Evolutionary conservation across 2,113 vertebrate genomes (phyloP).

Genomic region (Tiliqua scincoides): DNA sequence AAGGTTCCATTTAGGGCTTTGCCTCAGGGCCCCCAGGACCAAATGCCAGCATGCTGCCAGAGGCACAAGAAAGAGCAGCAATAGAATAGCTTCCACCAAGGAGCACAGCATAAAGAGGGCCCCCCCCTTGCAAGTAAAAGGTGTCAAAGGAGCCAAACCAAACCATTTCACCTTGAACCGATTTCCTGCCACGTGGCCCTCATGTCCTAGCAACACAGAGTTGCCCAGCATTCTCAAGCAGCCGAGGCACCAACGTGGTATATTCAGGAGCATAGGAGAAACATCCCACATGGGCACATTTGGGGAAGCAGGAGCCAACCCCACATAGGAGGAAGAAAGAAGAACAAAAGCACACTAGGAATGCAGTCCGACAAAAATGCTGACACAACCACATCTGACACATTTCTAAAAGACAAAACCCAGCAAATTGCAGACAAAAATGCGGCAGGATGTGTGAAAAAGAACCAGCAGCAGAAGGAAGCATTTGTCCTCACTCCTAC

Average conservation of each 20-base stretch:
- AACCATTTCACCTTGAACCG: neutral
- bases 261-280: neutral
- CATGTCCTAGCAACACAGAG: too few relatives aligned
- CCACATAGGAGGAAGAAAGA: neutral
- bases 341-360: neutral
- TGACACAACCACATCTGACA: conserved; percentile 3
- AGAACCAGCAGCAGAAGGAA: neutral
- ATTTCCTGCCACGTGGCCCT: neutral
- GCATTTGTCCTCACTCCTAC: neutral
- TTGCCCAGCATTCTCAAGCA: neutral
- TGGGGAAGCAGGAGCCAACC: neutral
- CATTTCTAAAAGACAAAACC: neutral
- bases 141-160: neutral
- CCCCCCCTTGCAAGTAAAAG: neutral
- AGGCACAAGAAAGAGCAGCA: neutral
- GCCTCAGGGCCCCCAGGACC: too few relatives aligned
- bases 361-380: conserved; percentile 7
- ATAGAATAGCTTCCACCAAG: neutral
- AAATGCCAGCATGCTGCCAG: neutral
- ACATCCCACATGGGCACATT: neutral
- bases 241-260: neutral
- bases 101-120: neutral
- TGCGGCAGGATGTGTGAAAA: neutral
- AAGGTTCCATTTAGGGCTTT: too few relatives aligned
- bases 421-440: neutral